These are phyloP conservation scores for Apteryx owenii DNA, from an alignment of 2,113 vertebrate genomes.

Conservation along the genomic window DNA sequence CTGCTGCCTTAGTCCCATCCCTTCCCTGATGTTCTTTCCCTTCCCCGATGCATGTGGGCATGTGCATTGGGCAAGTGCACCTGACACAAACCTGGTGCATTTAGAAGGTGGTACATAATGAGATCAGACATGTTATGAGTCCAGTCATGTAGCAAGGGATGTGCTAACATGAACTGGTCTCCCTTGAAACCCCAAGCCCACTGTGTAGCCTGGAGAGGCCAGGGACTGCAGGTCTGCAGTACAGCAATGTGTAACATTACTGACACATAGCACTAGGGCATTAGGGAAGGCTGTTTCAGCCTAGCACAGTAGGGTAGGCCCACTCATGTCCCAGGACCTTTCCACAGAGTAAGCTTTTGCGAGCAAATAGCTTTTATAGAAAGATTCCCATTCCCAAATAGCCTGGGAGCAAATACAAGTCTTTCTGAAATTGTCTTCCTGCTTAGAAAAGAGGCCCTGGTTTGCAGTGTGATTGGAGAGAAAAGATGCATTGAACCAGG, in stretches of 20 bases:
- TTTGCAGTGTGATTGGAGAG: not conserved
- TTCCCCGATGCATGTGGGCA: accelerated
- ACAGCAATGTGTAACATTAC: not conserved
- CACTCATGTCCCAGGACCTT: not conserved
- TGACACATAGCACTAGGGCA: not conserved
- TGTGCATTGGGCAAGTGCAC: not conserved
- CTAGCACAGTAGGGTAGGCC: not conserved
- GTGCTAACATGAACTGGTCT: accelerated
- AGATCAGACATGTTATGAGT: not conserved
- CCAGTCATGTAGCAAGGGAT: not conserved
- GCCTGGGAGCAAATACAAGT: not conserved
- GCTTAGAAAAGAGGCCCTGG: not conserved
- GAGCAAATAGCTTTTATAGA: not conserved
- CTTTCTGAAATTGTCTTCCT: not conserved
- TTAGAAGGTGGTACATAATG: accelerated
- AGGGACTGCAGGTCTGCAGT: not conserved
- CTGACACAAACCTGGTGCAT: not conserved
- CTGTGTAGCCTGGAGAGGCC: accelerated
- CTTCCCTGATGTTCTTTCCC: not conserved
- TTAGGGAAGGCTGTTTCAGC: not conserved
- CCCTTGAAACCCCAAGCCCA: not conserved
- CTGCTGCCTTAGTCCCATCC: not conserved
- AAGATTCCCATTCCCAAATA: not conserved
- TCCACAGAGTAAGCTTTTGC: not conserved
- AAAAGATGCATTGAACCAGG: not conserved